Evolutionary conservation across 92 coral and sea anemone genomes (phyloP).

Genomic region (Epizoanthus stellaris): DNA sequence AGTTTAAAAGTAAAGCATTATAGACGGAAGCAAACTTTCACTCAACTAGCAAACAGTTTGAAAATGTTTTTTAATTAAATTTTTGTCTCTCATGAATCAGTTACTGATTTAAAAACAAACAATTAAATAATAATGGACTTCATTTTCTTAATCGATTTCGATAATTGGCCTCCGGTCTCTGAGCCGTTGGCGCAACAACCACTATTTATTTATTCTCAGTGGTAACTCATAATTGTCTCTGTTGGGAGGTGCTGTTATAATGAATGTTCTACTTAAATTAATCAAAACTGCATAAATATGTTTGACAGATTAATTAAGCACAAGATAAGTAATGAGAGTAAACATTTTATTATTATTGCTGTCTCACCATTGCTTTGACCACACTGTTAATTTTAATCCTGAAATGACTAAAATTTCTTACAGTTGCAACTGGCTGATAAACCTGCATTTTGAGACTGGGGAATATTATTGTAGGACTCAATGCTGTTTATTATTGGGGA

Average conservation of each 20-base stretch:
- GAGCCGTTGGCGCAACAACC: neutral
- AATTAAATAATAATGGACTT: constrained; percentile 4
- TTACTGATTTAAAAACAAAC: constrained; percentile 2
- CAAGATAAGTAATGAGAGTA: neutral
- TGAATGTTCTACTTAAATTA: constrained; percentile 19
- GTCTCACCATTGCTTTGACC: neutral
- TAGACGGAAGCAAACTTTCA: neutral
- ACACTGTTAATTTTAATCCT: constrained; percentile 10
- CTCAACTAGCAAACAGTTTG: constrained; percentile 2
- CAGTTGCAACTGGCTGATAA: constrained; percentile 3
- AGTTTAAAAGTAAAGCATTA: neutral
- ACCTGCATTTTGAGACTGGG: neutral
- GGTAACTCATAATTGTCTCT: neutral
- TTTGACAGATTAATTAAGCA: constrained; percentile 5
- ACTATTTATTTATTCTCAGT: neutral
- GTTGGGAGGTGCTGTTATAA: neutral
- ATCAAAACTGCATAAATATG: neutral
- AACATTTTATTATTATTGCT: constrained; percentile 2
- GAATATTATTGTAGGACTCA: too few species aligned
- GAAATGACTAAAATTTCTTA: neutral
- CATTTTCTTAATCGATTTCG: neutral
- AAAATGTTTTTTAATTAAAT: neutral
- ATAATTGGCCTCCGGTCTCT: constrained; percentile 1
- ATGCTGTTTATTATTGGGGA: too few species aligned
- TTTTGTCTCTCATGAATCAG: constrained; percentile 7